Evolutionary conservation across 2,888 invertebrate species (phyloP), one percentile per base, ranked within the genome.

Genomic region (Elysia crispata): DNA sequence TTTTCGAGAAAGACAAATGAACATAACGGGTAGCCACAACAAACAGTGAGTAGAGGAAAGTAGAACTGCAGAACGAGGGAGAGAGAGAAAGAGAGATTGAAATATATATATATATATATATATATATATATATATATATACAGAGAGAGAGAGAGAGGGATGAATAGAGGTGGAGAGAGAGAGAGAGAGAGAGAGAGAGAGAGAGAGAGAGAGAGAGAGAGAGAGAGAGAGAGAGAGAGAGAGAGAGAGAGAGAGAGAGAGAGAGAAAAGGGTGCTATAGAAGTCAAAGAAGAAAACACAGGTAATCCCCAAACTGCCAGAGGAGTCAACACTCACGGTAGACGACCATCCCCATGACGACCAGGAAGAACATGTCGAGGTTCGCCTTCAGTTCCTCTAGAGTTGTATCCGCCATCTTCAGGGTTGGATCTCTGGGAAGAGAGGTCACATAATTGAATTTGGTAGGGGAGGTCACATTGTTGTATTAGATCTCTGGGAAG

Each of bases 221-320:
- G 49, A 77, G 18, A 30, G 25, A 77, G 23, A 67, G n/a, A 69
- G 23, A 77, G 30, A 77, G 8, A 54, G 30, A 77, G 13, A 69
- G 30, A 77, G 23, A 77, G 23, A 77, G 18, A 54, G 49, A 69
- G 18, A 77, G 30, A 57, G 23, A 77, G 30, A 69, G 18, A 69
- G 49, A 67, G 41, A 69, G 23, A 49, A 11, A 66, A 28, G n/a
- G 18, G 23, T 54, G 15, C 18, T 18, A 13, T 18, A 13, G n/a
- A n/a, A n/a, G n/a, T n/a, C n/a, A n/a, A n/a, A n/a, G n/a, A n/a
- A n/a, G n/a, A 28, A 69, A n/a, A n/a, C 49, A 72, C 50, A 72
- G 13, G 31, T 49, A 72, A 18, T 41, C 72, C 33, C n/a, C 20
- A 18, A 72, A 33, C 33, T 25, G 33, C 49, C 25, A 15, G 15